Percentiles rank a stretch among this genome's conserved stretches.
phyloP scores from a whole-genome alignment of 2,113 vertebrate species.

The Prionailurus bengalensis region DNA sequence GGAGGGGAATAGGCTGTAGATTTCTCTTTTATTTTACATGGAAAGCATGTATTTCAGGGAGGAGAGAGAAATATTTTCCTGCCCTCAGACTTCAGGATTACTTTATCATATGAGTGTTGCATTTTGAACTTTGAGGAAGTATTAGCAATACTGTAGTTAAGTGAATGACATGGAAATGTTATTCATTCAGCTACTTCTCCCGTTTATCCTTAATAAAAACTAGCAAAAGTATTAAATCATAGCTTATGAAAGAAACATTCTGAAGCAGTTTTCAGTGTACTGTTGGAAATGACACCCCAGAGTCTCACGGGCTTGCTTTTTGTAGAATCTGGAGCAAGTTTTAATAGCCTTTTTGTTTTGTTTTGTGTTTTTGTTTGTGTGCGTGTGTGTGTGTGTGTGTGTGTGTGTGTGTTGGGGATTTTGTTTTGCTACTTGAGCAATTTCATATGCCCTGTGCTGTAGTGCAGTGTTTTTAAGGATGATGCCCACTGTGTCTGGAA shows the following conservation, averaged over 20 bases:
- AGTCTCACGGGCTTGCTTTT: neutral
- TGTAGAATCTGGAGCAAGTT: neutral
- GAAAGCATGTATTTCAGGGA: neutral
- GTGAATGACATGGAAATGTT: neutral
- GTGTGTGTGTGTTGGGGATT: too few relatives aligned
- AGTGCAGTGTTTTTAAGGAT: slow-evolving; percentile 50
- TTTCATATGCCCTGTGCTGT: slow-evolving; percentile 47
- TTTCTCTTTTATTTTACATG: neutral
- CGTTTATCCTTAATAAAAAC: neutral
- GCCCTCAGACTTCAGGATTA: neutral
- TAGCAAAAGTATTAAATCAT: neutral
- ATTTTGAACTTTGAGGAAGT: neutral
- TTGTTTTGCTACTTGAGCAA: neutral
- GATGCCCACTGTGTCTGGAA: neutral
- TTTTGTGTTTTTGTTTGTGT: neutral
- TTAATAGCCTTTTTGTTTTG: neutral
- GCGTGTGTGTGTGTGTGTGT: too few relatives aligned
- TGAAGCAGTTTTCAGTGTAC: neutral
- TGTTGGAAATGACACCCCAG: neutral
- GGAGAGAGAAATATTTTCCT: neutral
- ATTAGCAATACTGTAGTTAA: neutral
- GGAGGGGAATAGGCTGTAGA: neutral
- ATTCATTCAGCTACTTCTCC: neutral
- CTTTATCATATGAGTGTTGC: neutral
- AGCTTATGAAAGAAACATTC: neutral